Evolutionary conservation across 2,797 vertebrate species (phyloP), one percentile per base, ranked within the genome.

Genomic region (Vultur gryphus): DNA sequence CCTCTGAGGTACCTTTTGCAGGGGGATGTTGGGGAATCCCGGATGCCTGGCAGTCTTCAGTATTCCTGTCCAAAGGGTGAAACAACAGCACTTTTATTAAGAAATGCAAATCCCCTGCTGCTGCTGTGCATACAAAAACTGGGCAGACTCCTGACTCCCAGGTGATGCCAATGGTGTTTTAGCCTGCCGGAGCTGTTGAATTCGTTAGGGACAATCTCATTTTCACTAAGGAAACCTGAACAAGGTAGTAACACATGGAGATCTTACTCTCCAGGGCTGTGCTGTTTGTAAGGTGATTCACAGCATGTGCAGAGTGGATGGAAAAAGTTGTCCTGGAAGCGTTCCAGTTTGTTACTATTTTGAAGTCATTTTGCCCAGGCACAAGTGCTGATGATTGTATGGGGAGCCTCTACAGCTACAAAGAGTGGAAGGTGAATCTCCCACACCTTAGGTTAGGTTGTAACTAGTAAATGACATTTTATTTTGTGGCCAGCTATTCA

Each of bases 321-420:
- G 82, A 85, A 89, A 91, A 89, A 51, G 37, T 58, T 81, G 35
- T 57, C 57, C 48, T 80, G 75, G 86, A 91, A 93, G 35, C 3
- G 3, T 78, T 92, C 72, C 72, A 75, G 39, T 54, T 67, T 75
- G 71, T 83, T 92, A 31, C 28, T 89, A 29, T 43, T 77, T 91
- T 87, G 49, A 80, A 87, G 59, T 49, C 3, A 13, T 93, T 94
- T 92, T 85, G 44, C 49, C 58, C 17, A 49, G 62, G 54, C 73
- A 62, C 31, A 87, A 84, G 51, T 62, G 41, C 52, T 75, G 46
- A 11, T 72, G 82, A 10, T 87, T 67, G 41, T 65, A 51, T 35
- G 29, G 44, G 55, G 44, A 89, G 49, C 24, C 75, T 89, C 21
- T 77, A 31, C 48, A 92, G 59, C 59, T 76, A 39, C 20, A 9